Percentiles rank a stretch among this genome's conserved stretches.
Conservation (phyloP, 2,888 invertebrate genomes). For the Dyspetes luteomarginatus region DNA sequence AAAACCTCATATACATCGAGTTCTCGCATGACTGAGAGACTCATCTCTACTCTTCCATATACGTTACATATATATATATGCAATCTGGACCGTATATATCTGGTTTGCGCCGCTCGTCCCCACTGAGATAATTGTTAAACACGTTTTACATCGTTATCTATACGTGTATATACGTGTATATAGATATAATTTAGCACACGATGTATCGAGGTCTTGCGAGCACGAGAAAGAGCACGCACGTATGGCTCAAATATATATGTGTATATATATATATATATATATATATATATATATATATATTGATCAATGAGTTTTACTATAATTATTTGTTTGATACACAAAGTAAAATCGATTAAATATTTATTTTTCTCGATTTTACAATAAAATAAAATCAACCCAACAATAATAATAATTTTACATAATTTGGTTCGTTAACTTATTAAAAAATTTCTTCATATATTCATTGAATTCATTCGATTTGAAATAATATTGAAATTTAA, state of each 20-base stretch:
- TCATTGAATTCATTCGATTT: no score
- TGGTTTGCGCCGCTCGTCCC: conserved; percentile 58
- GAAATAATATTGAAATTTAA: no score
- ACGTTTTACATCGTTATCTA: conserved; percentile 25
- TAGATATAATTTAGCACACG: not conserved
- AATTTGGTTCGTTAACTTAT: no score
- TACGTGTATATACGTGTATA: not conserved
- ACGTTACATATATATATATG: conserved; percentile 37
- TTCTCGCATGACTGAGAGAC: not conserved
- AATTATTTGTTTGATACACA: no score
- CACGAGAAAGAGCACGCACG: not conserved
- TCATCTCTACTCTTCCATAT: not conserved
- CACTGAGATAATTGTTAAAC: conserved; percentile 54
- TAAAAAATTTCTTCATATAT: no score
- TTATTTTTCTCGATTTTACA: no score
- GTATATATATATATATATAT: no score
- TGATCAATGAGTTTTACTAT: no score
- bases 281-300: no score
- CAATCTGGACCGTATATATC: conserved; percentile 52
- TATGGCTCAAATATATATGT: conserved; percentile 24
- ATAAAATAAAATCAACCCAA: no score
- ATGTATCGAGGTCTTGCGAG: conserved; percentile 33
- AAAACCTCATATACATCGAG: conserved; percentile 68
- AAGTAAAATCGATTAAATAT: no score
- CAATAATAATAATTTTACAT: no score